Evolutionary conservation across 1,140 invertebrate species (phyloP), one percentile per base, ranked within the genome.

Genomic region (Dreissena rostriformis): DNA sequence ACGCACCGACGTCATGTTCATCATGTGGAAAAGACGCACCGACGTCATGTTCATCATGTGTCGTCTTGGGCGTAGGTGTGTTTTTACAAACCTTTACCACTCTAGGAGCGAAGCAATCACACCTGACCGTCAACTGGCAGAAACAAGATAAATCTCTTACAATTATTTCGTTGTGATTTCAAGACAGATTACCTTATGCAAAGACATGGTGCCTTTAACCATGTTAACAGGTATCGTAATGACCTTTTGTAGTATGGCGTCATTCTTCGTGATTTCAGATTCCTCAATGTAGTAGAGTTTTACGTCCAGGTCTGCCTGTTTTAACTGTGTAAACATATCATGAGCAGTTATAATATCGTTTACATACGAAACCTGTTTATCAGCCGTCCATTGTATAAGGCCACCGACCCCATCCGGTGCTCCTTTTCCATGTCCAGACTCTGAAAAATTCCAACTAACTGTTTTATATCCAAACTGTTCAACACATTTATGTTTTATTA

Each of bases 81-180:
- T 67, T 28, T 67, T 12, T 15, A 12, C 19, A 67, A 67, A 67
- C 12, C 66, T 12, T n/a, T n/a, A 67, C 66, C 66, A 12, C 24
- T 22, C 66, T 67, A 22, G 22, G 14, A 24, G 22, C 14, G 11
- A 67, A 11, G 24, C 66, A 67, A 15, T 67, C 66, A 22, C 66
- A 67, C 22, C 12, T 14, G 12, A 15, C 24, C 19, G 66, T 12
- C 24, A 22, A 11, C 19, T 72, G 39, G 52, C 10, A 49, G 52
- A 67, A 67, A 26, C 65, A 67, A 15, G 66, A 67, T 12, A 67
- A 24, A 24, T 67, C 66, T 67, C 66, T 67, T 28, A 67, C 66
- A 67, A 15, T 12, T 24, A 67, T 67, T 67, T 24, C 11, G 12
- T 67, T 28, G 11, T 22, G 26, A n/a, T n/a, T n/a, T 67, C 22